These are phyloP conservation scores for Microctenopoma steveboyesi DNA, from an alignment of 2,797 vertebrate genomes.

Conservation along the genomic window DNA sequence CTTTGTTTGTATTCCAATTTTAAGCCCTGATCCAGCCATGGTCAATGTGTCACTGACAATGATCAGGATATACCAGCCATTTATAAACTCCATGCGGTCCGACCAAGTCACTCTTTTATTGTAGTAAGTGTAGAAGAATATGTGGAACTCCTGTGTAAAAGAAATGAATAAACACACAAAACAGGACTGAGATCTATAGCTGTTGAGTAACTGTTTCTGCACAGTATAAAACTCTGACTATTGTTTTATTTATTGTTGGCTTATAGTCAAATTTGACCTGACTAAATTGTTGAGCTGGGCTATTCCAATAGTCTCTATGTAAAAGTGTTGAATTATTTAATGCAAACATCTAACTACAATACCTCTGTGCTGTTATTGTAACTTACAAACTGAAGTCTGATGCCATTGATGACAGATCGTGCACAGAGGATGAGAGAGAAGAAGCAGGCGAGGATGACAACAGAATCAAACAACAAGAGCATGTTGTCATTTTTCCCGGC, in stretches of 20 bases:
- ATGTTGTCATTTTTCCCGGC: constrained; percentile 90
- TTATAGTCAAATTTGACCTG: no score
- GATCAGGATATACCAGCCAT: constrained; percentile 95
- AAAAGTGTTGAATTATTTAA: background rate
- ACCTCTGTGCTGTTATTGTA: background rate
- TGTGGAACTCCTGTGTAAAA: constrained; percentile 88
- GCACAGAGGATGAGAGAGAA: constrained; percentile 88
- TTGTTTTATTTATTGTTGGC: no score
- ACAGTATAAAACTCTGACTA: no score
- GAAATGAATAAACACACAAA: constrained; percentile 6
- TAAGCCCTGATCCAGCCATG: constrained; percentile 90
- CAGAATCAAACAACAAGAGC: constrained; percentile 88
- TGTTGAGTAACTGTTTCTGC: no score
- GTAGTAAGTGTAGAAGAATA: constrained; percentile 85
- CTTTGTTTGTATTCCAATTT: constrained; percentile 97
- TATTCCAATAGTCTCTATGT: background rate
- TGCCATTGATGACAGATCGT: constrained; percentile 88
- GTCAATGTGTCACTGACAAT: constrained; percentile 90
- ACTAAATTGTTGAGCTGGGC: background rate
- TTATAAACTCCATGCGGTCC: constrained; percentile 94
- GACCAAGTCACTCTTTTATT: constrained; percentile 86
- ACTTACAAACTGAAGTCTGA: constrained; percentile 91
- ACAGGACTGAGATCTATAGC: background rate
- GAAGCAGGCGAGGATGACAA: constrained; percentile 89
- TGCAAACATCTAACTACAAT: background rate